These are phyloP conservation scores for Pachliopta kotzebuea DNA, from an alignment of 2,888 invertebrate genomes.

Conservation along the genomic window DNA sequence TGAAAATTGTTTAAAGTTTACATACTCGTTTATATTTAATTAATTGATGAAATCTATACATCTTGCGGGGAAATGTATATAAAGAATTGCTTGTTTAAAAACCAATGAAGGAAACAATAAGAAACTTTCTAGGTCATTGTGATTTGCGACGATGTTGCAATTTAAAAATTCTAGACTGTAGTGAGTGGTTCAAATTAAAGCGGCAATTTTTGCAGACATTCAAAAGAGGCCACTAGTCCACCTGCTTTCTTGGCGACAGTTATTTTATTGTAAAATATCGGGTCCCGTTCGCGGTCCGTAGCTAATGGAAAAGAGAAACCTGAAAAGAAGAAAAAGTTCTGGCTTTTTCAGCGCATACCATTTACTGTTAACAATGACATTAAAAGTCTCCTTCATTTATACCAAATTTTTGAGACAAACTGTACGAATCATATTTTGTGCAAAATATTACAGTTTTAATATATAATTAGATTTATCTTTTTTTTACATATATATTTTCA, in stretches of 20 bases:
- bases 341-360: not conserved
- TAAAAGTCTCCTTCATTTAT: not conserved
- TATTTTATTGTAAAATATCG: slow-evolving; percentile 10
- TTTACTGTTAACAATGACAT: not conserved
- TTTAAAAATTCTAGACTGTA: slow-evolving; percentile 21
- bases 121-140: slow-evolving; percentile 1
- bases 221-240: slow-evolving; percentile 22
- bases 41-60: too few species aligned
- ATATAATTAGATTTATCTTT: too few species aligned
- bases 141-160: slow-evolving; percentile 17
- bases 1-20: too few species aligned
- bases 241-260: slow-evolving; percentile 22
- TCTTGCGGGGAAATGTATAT: too few species aligned
- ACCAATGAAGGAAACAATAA: too few species aligned
- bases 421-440: too few species aligned
- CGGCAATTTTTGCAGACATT: slow-evolving; percentile 23
- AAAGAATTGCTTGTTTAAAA: too few species aligned
- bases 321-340: slow-evolving; percentile 5
- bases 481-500: too few species aligned
- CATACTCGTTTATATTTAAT: too few species aligned
- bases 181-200: slow-evolving; percentile 13
- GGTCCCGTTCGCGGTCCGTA: slow-evolving; percentile 8
- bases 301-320: slow-evolving; percentile 24
- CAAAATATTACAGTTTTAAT: too few species aligned
- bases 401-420: not conserved